These are phyloP conservation scores for Chamaea fasciata DNA, from an alignment of 2,113 vertebrate species.

Conservation along the genomic window DNA sequence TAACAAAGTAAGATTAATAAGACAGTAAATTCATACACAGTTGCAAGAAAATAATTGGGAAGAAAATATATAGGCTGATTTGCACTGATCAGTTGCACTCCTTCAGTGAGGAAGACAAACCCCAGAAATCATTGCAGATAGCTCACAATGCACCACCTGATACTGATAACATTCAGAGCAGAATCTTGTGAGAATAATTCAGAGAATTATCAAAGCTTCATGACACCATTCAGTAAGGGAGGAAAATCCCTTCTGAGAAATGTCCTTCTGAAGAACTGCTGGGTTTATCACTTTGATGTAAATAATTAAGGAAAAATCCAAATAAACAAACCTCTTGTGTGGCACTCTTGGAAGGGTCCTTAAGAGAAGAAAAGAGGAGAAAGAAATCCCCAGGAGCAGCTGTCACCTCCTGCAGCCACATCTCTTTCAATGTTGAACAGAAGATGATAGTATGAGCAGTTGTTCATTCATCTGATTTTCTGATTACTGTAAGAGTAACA, in stretches of 20 bases:
- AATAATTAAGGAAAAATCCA: neutral
- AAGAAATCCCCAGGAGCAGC: neutral
- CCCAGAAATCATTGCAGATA: neutral
- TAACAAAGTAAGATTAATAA: neutral
- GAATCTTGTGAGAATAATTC: neutral
- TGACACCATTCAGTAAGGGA: neutral
- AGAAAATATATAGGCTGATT: neutral
- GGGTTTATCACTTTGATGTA: neutral
- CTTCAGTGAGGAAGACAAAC: neutral
- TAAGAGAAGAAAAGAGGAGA: neutral
- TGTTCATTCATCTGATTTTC: neutral
- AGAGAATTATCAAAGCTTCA: neutral
- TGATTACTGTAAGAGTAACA: neutral
- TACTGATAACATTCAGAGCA: neutral
- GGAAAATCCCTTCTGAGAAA: neutral
- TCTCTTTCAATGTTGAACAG: neutral
- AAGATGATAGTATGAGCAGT: neutral
- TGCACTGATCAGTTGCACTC: neutral
- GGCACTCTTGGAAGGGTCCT: accelerated
- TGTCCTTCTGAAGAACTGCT: neutral
- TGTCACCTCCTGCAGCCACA: neutral
- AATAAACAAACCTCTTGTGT: neutral
- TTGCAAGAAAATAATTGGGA: neutral
- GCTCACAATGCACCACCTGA: neutral
- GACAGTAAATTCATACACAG: neutral